These are phyloP conservation scores for Pseudomyrmex dendroicus DNA, from an alignment of 1,140 invertebrate species.

Conservation along the genomic window DNA sequence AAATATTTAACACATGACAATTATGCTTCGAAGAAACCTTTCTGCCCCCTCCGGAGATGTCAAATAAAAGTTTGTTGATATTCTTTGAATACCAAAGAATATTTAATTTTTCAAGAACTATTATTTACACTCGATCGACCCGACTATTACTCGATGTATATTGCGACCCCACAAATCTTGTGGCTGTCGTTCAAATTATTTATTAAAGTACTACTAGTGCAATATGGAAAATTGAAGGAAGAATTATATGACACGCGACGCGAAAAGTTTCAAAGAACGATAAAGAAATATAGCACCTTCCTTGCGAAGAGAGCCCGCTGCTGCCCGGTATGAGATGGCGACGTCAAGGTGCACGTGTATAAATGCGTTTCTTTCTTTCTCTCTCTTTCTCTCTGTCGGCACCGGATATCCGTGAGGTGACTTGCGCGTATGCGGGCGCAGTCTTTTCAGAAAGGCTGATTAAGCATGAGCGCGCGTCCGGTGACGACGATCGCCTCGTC, in stretches of 20 bases:
- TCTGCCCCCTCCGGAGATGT: too few species aligned
- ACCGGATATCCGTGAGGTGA: constrained; percentile 83
- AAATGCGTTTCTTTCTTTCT: too few species aligned
- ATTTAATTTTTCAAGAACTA: too few species aligned
- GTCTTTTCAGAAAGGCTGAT: constrained; percentile 65
- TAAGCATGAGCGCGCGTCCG: constrained; percentile 36
- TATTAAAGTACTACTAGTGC: not conserved
- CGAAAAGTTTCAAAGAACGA: constrained; percentile 4
- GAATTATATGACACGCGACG: constrained; percentile 24
- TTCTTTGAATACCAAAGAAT: too few species aligned
- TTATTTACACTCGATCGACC: too few species aligned
- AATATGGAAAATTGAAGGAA: constrained; percentile 20
- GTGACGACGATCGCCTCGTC: constrained; percentile 1
- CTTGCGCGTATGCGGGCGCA: constrained; percentile 77
- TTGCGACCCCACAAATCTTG: not conserved
- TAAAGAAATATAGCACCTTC: constrained; percentile 37
- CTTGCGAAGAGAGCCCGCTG: not conserved
- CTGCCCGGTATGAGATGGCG: constrained; percentile 37
- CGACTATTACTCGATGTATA: not conserved
- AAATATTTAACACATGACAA: too few species aligned
- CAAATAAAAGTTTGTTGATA: too few species aligned
- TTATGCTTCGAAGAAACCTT: too few species aligned
- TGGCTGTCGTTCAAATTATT: constrained; percentile 7
- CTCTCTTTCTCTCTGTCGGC: constrained; percentile 55
- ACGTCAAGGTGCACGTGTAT: constrained; percentile 49